These are phyloP conservation scores for Seriola quinqueradiata DNA, from an alignment of 2,113 vertebrate species.

Conservation along the genomic window DNA sequence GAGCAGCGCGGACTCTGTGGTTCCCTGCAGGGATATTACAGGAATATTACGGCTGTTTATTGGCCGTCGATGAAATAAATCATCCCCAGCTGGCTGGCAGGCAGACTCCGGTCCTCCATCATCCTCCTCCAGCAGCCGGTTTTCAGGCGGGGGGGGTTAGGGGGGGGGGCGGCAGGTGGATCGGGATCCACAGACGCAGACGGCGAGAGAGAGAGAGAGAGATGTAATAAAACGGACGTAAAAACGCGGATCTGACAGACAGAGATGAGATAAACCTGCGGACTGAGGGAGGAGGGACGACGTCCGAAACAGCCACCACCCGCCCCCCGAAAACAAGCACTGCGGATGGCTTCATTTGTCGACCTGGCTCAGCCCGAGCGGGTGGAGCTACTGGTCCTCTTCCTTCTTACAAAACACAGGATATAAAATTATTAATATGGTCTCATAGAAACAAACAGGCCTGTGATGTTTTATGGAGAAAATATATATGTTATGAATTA, in stretches of 20 bases:
- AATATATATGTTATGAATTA: too few relatives aligned
- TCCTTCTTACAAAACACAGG: too few relatives aligned
- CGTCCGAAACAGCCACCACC: background rate
- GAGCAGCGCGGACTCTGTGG: background rate
- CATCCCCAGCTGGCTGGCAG: background rate
- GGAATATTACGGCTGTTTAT: background rate
- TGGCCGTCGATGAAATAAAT: background rate
- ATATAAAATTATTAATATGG: too few relatives aligned
- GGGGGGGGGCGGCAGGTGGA: background rate
- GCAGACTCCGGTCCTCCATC: background rate
- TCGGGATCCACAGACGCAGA: background rate
- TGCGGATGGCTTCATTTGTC: background rate
- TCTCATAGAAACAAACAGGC: background rate
- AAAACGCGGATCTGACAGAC: background rate
- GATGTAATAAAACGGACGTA: background rate
- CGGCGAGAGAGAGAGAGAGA: too few relatives aligned
- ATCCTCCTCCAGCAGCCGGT: background rate
- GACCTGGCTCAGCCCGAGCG: background rate
- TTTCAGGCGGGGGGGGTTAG: too few relatives aligned
- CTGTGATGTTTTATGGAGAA: too few relatives aligned
- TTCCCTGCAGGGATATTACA: background rate
- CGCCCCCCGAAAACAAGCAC: background rate
- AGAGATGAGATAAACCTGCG: background rate
- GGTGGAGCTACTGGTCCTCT: background rate
- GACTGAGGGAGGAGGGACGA: background rate